Percentiles rank a stretch among this genome's conserved stretches.
Evolutionary conservation across 2,113 vertebrate species (phyloP).

Genomic region (Phalacrocorax carbo): DNA sequence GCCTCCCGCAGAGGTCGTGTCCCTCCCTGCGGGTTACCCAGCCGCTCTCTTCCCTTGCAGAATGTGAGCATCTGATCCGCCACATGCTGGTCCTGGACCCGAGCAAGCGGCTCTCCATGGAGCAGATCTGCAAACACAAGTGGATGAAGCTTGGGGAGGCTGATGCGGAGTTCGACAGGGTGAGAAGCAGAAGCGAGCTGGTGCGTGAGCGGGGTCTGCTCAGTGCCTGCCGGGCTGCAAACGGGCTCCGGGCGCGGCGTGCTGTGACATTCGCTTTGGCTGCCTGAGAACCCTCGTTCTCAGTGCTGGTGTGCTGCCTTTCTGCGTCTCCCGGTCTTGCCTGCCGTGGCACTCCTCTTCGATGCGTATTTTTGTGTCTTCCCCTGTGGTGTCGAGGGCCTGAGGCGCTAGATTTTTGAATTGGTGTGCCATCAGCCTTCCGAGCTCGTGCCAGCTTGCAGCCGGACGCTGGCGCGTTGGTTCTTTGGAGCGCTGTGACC

Average conservation of each 20-base stretch:
- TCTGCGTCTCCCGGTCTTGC: neutral
- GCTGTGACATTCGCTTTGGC: accelerated
- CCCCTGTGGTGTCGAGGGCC: accelerated
- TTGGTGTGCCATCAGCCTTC: neutral
- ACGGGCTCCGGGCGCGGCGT: accelerated
- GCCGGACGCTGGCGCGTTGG: neutral
- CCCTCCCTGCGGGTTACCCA: accelerated
- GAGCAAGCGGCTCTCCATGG: slow-evolving; percentile 92
- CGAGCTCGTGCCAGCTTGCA: neutral
- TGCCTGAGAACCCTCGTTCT: neutral
- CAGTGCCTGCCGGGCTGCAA: neutral
- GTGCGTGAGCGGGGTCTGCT: neutral
- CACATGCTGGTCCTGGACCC: slow-evolving; percentile 98
- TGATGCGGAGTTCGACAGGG: slow-evolving; percentile 92
- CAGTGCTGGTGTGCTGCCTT: neutral
- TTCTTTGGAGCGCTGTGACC: neutral
- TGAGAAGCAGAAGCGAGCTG: slow-evolving; percentile 63
- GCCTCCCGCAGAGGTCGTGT: neutral
- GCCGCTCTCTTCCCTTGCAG: slow-evolving; percentile 69
- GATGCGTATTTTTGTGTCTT: accelerated
- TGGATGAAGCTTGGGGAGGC: slow-evolving; percentile 97
- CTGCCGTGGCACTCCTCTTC: neutral
- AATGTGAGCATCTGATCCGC: slow-evolving; percentile 97
- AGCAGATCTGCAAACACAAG: slow-evolving; percentile 99
- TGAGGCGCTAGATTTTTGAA: accelerated